Conservation (phyloP, 2,888 invertebrate species). For the Sphecodes monilicornis region DNA sequence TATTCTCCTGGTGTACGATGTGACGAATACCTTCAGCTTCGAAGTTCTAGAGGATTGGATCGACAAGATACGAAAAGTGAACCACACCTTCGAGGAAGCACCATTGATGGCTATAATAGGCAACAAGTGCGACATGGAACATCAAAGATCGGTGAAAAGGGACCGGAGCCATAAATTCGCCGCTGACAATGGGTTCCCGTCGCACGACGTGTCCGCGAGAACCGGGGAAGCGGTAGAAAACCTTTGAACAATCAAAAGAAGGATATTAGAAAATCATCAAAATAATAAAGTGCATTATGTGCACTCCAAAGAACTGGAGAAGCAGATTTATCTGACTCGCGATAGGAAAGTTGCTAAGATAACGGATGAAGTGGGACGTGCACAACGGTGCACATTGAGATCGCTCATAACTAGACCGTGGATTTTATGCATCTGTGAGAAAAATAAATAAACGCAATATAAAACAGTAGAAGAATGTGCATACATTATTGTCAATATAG, state of each 20-base stretch:
- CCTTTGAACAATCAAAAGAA: not conserved
- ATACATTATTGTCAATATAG: not conserved
- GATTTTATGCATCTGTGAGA: not conserved
- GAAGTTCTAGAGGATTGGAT: conserved; percentile 92
- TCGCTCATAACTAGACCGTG: not conserved
- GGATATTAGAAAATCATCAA: not conserved
- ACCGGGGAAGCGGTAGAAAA: conserved; percentile 89
- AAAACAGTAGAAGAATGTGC: not conserved
- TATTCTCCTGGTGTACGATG: conserved; percentile 92
- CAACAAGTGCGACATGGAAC: conserved; percentile 91
- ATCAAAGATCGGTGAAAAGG: conserved; percentile 89
- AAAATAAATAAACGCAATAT: not conserved
- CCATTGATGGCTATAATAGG: conserved; percentile 88
- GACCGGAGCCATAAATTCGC: conserved; percentile 89
- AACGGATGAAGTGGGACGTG: not conserved
- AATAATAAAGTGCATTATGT: not conserved
- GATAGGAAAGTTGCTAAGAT: not conserved
- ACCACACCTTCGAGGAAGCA: conserved; percentile 84
- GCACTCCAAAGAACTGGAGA: not conserved
- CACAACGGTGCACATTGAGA: not conserved
- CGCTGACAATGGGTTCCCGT: conserved; percentile 87
- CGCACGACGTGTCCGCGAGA: conserved; percentile 89
- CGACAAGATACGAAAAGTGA: conserved; percentile 85
- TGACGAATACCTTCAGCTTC: conserved; percentile 92
- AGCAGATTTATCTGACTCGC: not conserved